A percentile compares a stretch with the other conserved stretches of the same genome.
Conservation (phyloP, 1,140 invertebrate species). For the Bacillus rossius region DNA sequence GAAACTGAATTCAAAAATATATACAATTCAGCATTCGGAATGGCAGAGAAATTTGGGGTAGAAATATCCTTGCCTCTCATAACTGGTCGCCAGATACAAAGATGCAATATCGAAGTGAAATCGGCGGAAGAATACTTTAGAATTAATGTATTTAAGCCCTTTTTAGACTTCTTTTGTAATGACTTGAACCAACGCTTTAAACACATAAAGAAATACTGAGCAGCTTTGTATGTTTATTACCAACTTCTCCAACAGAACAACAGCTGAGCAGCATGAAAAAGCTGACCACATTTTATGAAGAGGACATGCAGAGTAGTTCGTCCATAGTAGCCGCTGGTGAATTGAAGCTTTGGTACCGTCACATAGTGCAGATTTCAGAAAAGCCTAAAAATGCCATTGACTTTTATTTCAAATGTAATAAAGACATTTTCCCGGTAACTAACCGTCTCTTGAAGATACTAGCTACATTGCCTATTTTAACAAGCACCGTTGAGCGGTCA, state of each 20-base stretch:
- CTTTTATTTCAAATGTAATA: background rate
- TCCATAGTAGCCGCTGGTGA: background rate
- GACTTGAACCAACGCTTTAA: background rate
- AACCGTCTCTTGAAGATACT: background rate
- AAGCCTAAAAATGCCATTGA: background rate
- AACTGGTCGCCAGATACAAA: background rate
- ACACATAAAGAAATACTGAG: conserved; percentile 1
- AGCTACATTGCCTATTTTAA: background rate
- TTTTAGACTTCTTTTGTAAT: background rate
- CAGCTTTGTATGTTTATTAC: background rate
- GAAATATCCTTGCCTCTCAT: background rate
- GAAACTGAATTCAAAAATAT: background rate
- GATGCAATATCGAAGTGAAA: background rate
- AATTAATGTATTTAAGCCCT: background rate
- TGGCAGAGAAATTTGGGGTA: background rate
- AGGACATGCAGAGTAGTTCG: background rate
- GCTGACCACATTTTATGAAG: no score
- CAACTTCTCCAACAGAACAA: background rate
- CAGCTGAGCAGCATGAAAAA: background rate
- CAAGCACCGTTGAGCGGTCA: conserved; percentile 7
- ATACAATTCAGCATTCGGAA: background rate
- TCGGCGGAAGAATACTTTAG: background rate
- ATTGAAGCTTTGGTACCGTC: background rate
- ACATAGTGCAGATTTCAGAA: background rate
- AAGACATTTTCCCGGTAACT: background rate